phyloP scores from a whole-genome alignment of 2,888 invertebrate genomes.

The Choreutis nemorana region DNA sequence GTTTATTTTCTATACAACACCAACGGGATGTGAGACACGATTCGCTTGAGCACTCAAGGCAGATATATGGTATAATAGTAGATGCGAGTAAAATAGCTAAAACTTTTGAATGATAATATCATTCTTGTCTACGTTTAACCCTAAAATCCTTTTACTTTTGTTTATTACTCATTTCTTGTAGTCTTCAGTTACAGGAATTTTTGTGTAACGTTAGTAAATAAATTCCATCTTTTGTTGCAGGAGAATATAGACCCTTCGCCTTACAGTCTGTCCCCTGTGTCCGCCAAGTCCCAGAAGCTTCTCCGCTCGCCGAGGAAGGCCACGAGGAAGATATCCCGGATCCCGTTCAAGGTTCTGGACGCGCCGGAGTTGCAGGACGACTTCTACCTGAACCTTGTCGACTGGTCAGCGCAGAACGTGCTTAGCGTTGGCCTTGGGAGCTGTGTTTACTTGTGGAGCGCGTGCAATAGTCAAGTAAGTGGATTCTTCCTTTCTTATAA shows the following conservation, averaged over 20 bases:
- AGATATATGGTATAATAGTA: too few relatives aligned
- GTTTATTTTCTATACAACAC: too few relatives aligned
- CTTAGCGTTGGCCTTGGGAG: conserved; percentile 97
- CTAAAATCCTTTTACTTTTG: too few relatives aligned
- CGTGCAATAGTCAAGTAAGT: conserved; percentile 92
- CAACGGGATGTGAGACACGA: too few relatives aligned
- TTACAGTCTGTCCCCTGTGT: conserved; percentile 94
- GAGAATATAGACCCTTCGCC: conserved; percentile 85
- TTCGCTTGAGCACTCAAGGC: too few relatives aligned
- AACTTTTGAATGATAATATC: too few relatives aligned
- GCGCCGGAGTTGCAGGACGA: conserved; percentile 98
- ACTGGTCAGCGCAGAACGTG: conserved; percentile 99
- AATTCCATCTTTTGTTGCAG: conserved; percentile 65
- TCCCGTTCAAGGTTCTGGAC: conserved; percentile 97
- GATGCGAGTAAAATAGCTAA: too few relatives aligned
- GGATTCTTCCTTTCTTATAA: too few relatives aligned
- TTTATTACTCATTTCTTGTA: too few relatives aligned
- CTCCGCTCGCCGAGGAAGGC: conserved; percentile 95
- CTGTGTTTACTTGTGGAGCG: conserved; percentile 99
- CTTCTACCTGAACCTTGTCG: conserved; percentile 98
- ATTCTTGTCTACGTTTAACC: too few relatives aligned
- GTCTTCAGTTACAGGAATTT: too few relatives aligned
- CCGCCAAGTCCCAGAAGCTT: conserved; percentile 93
- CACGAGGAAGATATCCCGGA: conserved; percentile 97
- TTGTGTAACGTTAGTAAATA: too few relatives aligned